phyloP scores from a whole-genome alignment of 23 tunicate species.

The Halocynthia aurantium region DNA sequence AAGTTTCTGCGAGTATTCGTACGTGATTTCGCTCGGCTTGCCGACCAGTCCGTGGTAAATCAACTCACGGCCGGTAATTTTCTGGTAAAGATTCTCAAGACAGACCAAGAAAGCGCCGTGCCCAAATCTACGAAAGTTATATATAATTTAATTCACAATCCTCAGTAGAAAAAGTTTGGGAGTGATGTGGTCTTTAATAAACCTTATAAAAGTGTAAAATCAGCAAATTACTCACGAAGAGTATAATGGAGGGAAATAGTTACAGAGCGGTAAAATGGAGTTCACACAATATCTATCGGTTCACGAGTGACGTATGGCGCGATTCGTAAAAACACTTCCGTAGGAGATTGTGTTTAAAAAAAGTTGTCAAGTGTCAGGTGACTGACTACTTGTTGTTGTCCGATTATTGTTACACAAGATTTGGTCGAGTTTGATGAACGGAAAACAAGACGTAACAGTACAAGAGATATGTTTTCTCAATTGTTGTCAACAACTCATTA shows the following conservation, averaged over 20 bases:
- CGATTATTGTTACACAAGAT: too few species aligned
- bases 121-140: conserved; percentile 53
- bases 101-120: conserved; percentile 96
- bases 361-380: too few species aligned
- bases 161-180: not conserved
- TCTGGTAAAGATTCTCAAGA: conserved; percentile 84
- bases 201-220: not conserved
- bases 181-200: not conserved
- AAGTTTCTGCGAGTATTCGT: conserved; percentile 90
- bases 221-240: not conserved
- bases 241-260: not conserved
- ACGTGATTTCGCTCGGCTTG: conserved; percentile 90
- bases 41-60: conserved; percentile 85
- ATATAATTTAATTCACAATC: not conserved
- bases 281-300: too few species aligned
- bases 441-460: too few species aligned
- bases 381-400: too few species aligned
- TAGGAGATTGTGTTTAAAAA: too few species aligned
- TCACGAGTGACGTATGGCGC: too few species aligned
- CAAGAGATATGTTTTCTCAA: too few species aligned
- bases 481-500: too few species aligned
- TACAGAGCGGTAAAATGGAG: too few species aligned
- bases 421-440: too few species aligned
- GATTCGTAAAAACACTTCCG: too few species aligned
- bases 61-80: conserved; percentile 70